phyloP scores from a whole-genome alignment of 2,113 vertebrate genomes.

The Aramus guarauna region DNA sequence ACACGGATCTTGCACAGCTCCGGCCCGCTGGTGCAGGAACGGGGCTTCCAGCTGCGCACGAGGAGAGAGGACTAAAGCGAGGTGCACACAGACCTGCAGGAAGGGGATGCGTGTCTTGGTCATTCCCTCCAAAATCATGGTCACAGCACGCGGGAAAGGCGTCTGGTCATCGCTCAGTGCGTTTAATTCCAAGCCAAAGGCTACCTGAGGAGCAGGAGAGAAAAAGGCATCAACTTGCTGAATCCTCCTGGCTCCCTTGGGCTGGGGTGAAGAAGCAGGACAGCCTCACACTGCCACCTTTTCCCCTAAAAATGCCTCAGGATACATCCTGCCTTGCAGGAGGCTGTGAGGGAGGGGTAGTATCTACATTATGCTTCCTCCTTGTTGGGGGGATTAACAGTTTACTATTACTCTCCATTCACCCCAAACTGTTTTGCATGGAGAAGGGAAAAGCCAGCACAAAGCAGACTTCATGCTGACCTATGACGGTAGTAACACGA shows the following conservation, averaged over 20 bases:
- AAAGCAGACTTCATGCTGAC: background rate
- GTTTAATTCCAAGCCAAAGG: slow-evolving; percentile 86
- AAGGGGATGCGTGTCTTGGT: slow-evolving; percentile 53
- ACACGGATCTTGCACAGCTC: background rate
- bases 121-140: slow-evolving; percentile 78
- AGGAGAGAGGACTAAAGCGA: background rate
- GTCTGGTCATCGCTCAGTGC: slow-evolving; percentile 65
- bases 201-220: slow-evolving; percentile 70
- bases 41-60: background rate
- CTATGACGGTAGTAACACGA: background rate
- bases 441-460: background rate
- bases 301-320: background rate
- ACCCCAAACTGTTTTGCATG: background rate
- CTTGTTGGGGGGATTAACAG: background rate
- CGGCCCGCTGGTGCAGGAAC: background rate
- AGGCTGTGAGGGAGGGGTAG: background rate
- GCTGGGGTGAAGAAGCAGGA: background rate
- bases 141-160: slow-evolving; percentile 78
- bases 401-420: background rate
- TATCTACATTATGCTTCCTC: background rate
- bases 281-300: accelerated
- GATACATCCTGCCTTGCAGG: background rate
- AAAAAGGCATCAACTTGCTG: background rate
- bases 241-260: background rate
- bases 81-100: slow-evolving; percentile 62